Percentiles rank a stretch among this genome's conserved stretches.
phyloP scores from a whole-genome alignment of 2,797 vertebrate genomes.

The Echeneis naucrates region DNA sequence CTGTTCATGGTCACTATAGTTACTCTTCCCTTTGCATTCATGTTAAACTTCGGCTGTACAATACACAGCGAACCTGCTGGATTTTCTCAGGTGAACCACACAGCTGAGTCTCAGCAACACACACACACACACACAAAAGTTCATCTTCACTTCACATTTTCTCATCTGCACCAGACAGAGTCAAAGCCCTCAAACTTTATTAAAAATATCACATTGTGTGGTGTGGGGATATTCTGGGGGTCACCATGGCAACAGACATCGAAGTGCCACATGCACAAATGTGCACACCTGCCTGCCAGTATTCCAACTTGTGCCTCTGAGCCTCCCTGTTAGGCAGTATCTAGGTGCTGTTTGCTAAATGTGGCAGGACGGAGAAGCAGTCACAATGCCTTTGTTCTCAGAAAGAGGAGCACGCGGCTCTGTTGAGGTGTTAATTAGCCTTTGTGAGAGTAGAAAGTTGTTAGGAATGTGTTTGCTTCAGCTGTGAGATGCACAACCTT shows the following conservation, averaged over 20 bases:
- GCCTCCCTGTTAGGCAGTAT: constrained; percentile 58
- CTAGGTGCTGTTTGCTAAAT: constrained; percentile 58
- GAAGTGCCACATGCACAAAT: constrained; percentile 66
- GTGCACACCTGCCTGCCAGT: constrained; percentile 72
- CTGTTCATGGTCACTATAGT: constrained; percentile 48
- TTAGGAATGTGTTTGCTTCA: constrained; percentile 50
- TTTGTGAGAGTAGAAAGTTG: constrained; percentile 61
- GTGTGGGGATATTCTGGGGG: constrained; percentile 73
- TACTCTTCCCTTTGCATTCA: constrained; percentile 39
- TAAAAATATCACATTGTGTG: constrained; percentile 74
- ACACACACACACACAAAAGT: too few relatives aligned
- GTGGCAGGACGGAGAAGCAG: constrained; percentile 64
- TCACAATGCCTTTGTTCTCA: constrained; percentile 62
- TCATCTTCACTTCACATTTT: constrained; percentile 52
- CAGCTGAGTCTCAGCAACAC: constrained; percentile 23
- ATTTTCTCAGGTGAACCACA: constrained; percentile 31
- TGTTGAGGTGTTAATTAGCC: constrained; percentile 76
- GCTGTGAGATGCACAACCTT: constrained; percentile 55
- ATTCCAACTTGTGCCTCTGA: constrained; percentile 63
- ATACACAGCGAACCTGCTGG: constrained; percentile 28
- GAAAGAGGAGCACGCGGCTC: constrained; percentile 42
- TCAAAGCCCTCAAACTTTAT: constrained; percentile 74
- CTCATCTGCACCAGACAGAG: constrained; percentile 62
- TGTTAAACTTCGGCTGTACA: constrained; percentile 33
- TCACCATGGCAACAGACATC: constrained; percentile 84